Percentiles rank a stretch among this genome's conserved stretches.
These are phyloP conservation scores for Rachycentron canadum DNA, from an alignment of 2,797 vertebrate genomes.

Conservation along the genomic window DNA sequence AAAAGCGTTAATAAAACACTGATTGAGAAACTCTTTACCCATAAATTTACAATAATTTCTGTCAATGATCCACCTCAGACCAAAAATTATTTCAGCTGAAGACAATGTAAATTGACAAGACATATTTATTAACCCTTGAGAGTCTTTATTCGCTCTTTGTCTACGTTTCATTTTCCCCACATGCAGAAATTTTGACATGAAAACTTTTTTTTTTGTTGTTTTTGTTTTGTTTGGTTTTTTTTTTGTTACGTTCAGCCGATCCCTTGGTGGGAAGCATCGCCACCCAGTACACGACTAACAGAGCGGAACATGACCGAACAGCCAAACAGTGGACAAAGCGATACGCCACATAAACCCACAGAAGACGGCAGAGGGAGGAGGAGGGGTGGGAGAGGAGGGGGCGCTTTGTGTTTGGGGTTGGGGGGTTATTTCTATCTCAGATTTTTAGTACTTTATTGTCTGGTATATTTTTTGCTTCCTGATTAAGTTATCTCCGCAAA, in stretches of 20 bases:
- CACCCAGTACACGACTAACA: slow-evolving; percentile 97
- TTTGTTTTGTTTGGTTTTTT: slow-evolving; percentile 58
- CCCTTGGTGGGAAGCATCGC: slow-evolving; percentile 97
- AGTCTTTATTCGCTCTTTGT: not conserved
- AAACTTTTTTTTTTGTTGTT: slow-evolving; percentile 46
- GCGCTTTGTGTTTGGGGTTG: slow-evolving; percentile 65
- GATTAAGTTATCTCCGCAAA: slow-evolving; percentile 85
- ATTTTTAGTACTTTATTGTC: slow-evolving; percentile 87
- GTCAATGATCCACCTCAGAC: too few relatives aligned
- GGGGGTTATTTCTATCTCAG: slow-evolving; percentile 83
- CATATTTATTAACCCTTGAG: not conserved
- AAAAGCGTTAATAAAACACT: too few relatives aligned
- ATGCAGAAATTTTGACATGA: slow-evolving; percentile 3
- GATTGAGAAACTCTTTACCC: too few relatives aligned
- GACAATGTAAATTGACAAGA: too few relatives aligned
- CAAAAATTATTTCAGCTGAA: too few relatives aligned
- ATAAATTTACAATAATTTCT: too few relatives aligned
- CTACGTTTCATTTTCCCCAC: not conserved
- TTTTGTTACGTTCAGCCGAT: slow-evolving; percentile 86
- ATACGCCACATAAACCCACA: slow-evolving; percentile 91
- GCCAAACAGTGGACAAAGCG: slow-evolving; percentile 98
- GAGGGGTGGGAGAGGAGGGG: slow-evolving; percentile 39
- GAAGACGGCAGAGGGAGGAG: slow-evolving; percentile 31
- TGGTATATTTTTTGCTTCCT: slow-evolving; percentile 85
- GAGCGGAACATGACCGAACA: slow-evolving; percentile 96